phyloP scores from a whole-genome alignment of 2,888 invertebrate genomes.

The Pollenia griseotomentosa region DNA sequence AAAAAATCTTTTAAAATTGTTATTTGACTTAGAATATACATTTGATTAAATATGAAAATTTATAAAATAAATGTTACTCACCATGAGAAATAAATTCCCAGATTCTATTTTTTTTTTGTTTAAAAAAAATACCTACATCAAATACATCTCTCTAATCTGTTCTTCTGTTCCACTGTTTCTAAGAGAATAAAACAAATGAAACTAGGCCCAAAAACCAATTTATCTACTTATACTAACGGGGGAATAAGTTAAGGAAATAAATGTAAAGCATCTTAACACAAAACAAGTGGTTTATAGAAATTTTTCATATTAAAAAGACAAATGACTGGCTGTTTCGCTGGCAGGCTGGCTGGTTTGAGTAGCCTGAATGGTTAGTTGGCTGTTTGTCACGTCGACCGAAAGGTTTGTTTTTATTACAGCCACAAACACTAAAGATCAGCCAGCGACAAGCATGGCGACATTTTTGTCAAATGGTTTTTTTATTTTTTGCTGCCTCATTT shows the following conservation, averaged over 20 bases:
- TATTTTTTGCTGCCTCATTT: conserved; percentile 14
- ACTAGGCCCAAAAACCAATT: conserved; percentile 28
- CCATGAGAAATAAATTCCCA: too few species aligned
- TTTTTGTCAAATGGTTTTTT: conserved; percentile 69
- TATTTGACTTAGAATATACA: too few species aligned
- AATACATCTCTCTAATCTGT: neutral
- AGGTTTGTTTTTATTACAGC: conserved; percentile 55
- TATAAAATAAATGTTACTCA: too few species aligned
- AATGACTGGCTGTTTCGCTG: conserved; percentile 47
- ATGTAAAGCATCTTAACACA: conserved; percentile 55
- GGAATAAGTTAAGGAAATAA: conserved; percentile 48
- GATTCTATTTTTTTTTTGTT: too few species aligned
- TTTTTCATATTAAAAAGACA: conserved; percentile 68
- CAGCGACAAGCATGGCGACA: conserved; percentile 70
- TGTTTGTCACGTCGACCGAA: conserved; percentile 61
- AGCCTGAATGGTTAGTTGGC: conserved; percentile 33
- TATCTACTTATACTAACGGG: neutral
- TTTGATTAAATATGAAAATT: too few species aligned
- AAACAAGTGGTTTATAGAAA: conserved; percentile 70
- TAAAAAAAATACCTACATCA: too few species aligned
- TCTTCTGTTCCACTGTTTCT: neutral
- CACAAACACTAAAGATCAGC: conserved; percentile 71
- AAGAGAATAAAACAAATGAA: conserved; percentile 16
- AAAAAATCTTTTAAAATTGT: too few species aligned
- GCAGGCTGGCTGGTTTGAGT: conserved; percentile 23